These are phyloP conservation scores for Lordiphosa stackelbergi DNA, from an alignment of 1,140 invertebrate genomes.

Conservation along the genomic window DNA sequence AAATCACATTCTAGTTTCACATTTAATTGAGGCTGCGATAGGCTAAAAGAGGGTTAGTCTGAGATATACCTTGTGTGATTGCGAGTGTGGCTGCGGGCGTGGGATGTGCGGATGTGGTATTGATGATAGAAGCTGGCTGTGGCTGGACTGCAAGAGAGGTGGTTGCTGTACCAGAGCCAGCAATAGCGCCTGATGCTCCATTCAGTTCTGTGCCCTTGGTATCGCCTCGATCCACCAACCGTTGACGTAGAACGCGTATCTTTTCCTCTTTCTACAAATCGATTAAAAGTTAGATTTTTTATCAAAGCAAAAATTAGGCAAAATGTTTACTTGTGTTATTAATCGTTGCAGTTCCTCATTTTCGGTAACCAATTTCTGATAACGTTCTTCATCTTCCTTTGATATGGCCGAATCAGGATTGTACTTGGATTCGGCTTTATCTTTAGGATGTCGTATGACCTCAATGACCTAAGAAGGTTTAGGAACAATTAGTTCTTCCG, in stretches of 20 bases:
- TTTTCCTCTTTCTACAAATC: constrained; percentile 90
- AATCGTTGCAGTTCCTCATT: constrained; percentile 97
- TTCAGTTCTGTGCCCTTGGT: constrained; percentile 77
- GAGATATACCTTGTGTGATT: constrained; percentile 79
- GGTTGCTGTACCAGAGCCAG: constrained; percentile 36
- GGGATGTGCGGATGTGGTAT: constrained; percentile 43
- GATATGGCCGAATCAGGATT: constrained; percentile 91
- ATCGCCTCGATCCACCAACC: constrained; percentile 85
- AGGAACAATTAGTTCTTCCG: not conserved
- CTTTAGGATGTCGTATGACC: constrained; percentile 88
- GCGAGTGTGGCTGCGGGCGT: constrained; percentile 72
- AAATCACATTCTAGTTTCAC: constrained; percentile 19
- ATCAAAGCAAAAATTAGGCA: not conserved
- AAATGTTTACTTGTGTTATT: constrained; percentile 87
- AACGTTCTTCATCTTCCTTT: constrained; percentile 96
- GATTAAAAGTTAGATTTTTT: not conserved
- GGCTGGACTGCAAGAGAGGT: constrained; percentile 42
- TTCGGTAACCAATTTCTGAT: constrained; percentile 94
- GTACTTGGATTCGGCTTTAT: constrained; percentile 90
- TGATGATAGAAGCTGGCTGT: constrained; percentile 51
- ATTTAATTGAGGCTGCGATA: constrained; percentile 5
- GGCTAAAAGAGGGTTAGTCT: not conserved
- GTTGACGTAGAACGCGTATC: constrained; percentile 87
- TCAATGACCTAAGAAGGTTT: constrained; percentile 84
- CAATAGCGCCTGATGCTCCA: constrained; percentile 73